These are phyloP conservation scores for Anastrepha obliqua DNA, from an alignment of 1,140 invertebrate genomes.

Conservation along the genomic window DNA sequence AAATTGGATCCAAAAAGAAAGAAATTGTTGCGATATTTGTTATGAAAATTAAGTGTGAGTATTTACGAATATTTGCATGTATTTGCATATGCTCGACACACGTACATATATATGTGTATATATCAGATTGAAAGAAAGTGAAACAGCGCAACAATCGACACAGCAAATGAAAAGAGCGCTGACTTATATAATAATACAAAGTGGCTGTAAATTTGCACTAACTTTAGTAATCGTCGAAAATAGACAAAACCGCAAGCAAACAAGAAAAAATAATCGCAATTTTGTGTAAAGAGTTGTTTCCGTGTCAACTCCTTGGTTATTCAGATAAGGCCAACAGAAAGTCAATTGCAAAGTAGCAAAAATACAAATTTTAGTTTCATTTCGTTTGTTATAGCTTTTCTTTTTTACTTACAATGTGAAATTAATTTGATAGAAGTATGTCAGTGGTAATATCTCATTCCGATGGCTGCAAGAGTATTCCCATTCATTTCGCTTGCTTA, in stretches of 20 bases:
- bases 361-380: too few species aligned
- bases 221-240: not conserved
- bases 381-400: too few species aligned
- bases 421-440: not conserved
- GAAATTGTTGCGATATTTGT: not conserved
- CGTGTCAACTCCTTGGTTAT: too few species aligned
- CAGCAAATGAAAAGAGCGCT: not conserved
- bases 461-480: not conserved
- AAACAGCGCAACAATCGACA: not conserved
- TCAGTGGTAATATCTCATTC: not conserved
- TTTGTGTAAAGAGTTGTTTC: not conserved
- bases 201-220: not conserved
- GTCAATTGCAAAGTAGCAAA: too few species aligned
- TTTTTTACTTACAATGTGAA: not conserved
- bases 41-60: not conserved
- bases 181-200: conserved; percentile 27
- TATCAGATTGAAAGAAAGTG: conserved; percentile 12
- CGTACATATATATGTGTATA: not conserved
- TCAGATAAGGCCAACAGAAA: too few species aligned
- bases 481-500: not conserved
- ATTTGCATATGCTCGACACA: not conserved
- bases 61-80: not conserved
- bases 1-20: not conserved
- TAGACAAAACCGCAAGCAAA: not conserved
- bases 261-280: too few species aligned